Conservation (phyloP, 1,140 invertebrate species). For the Parapsyche elsis region DNA sequence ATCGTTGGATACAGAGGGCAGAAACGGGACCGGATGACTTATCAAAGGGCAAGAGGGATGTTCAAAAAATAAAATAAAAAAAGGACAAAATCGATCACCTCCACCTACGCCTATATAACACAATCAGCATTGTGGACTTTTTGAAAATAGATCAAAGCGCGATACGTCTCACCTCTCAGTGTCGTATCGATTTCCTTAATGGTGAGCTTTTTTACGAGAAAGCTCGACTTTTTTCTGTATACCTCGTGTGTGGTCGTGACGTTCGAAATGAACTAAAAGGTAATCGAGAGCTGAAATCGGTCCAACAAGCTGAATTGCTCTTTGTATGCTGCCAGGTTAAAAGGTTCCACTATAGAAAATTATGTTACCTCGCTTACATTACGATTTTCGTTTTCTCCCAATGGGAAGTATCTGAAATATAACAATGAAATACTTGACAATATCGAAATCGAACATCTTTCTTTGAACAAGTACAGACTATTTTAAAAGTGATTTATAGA, state of each 20-base stretch:
- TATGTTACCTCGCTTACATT: no score
- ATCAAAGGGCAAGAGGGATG: slow-evolving; percentile 1
- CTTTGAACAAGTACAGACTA: no score
- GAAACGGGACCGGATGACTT: slow-evolving; percentile 12
- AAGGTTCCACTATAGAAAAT: slow-evolving; percentile 2
- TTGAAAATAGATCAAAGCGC: slow-evolving; percentile 19
- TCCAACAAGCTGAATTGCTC: not conserved
- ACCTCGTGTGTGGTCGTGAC: not conserved
- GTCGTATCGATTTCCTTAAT: not conserved
- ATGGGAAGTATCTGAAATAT: no score
- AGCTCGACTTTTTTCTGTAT: not conserved
- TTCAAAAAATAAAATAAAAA: not conserved
- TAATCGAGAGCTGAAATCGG: not conserved
- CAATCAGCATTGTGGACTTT: not conserved
- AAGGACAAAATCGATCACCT: not conserved
- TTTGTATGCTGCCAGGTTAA: not conserved
- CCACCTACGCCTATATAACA: not conserved
- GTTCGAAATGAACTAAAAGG: no score
- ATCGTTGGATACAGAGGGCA: not conserved
- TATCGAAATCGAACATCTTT: no score
- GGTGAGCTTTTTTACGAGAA: not conserved
- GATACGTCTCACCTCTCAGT: not conserved
- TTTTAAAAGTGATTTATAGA: no score
- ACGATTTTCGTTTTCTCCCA: no score
- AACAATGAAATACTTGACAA: no score